Evolutionary conservation across 37 sponge, comb jelly and placozoan genomes (phyloP).

Genomic region (Hexactinellida sp.): DNA sequence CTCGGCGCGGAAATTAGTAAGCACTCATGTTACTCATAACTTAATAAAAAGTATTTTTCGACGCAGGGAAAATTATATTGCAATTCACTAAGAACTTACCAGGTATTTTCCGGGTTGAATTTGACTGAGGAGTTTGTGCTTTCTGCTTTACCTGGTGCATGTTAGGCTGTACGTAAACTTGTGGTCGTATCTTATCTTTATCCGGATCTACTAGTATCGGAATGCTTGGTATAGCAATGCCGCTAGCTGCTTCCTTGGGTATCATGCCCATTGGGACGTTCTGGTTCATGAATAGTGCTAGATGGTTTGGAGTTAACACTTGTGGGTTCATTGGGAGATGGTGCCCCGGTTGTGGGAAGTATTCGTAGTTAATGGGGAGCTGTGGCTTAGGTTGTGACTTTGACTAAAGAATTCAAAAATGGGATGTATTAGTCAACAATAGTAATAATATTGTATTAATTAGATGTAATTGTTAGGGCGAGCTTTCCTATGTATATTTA

Average conservation of each 20-base stretch:
- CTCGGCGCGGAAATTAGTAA: too few species aligned
- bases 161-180: not conserved
- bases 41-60: too few species aligned
- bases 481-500: too few species aligned
- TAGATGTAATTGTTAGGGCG: too few species aligned
- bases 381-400: not conserved
- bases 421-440: too few species aligned
- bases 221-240: not conserved
- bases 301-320: not conserved
- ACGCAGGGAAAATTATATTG: too few species aligned
- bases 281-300: not conserved
- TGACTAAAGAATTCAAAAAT: not conserved
- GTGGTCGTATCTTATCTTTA: not conserved
- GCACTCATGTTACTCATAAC: too few species aligned
- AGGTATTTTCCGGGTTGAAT: not conserved
- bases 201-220: not conserved
- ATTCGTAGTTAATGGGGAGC: not conserved
- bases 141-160: not conserved
- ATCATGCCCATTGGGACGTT: not conserved
- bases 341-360: not conserved
- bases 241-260: not conserved
- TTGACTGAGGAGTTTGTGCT: not conserved
- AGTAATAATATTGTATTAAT: too few species aligned
- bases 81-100: not conserved
- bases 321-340: not conserved